These are phyloP conservation scores for Podarcis raffonei DNA, from an alignment of 2,113 vertebrate genomes.

Conservation along the genomic window DNA sequence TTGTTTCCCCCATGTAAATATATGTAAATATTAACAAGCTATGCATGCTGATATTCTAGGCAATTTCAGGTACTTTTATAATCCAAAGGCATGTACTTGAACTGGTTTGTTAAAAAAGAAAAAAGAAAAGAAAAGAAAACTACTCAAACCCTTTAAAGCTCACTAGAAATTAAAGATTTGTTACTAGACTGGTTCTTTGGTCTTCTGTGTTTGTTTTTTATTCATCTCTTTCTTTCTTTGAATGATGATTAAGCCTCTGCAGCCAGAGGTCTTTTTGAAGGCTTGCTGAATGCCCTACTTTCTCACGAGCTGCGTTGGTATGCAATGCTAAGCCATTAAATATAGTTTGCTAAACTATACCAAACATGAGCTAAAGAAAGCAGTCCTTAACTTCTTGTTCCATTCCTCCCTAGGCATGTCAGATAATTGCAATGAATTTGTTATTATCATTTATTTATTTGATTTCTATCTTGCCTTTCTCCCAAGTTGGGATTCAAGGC, in stretches of 20 bases:
- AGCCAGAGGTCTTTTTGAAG: background rate
- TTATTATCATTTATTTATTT: no score
- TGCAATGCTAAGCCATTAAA: no score
- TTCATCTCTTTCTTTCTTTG: background rate
- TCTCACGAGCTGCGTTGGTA: background rate
- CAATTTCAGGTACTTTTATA: slow-evolving; percentile 99
- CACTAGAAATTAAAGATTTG: slow-evolving; percentile 83
- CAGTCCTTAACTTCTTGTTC: no score
- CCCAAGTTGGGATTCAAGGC: no score
- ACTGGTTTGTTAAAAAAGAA: slow-evolving; percentile 80
- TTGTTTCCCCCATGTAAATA: slow-evolving; percentile 90
- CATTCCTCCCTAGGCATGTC: no score
- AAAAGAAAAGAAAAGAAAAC: slow-evolving; percentile 69
- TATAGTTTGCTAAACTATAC: no score
- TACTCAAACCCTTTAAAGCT: slow-evolving; percentile 77
- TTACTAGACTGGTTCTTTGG: slow-evolving; percentile 73
- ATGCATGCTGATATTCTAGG: slow-evolving; percentile 96
- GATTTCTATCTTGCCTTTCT: no score
- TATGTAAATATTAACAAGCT: slow-evolving; percentile 93
- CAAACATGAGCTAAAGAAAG: no score
- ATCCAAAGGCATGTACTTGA: slow-evolving; percentile 92
- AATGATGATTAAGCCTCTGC: rapidly evolving
- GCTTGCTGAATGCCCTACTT: rapidly evolving
- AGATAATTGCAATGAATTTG: no score
- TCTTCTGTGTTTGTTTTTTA: slow-evolving; percentile 53